Percentiles rank a stretch among this genome's conserved stretches.
phyloP scores from a whole-genome alignment of 2,797 vertebrate genomes.

The Oophaga sylvatica region DNA sequence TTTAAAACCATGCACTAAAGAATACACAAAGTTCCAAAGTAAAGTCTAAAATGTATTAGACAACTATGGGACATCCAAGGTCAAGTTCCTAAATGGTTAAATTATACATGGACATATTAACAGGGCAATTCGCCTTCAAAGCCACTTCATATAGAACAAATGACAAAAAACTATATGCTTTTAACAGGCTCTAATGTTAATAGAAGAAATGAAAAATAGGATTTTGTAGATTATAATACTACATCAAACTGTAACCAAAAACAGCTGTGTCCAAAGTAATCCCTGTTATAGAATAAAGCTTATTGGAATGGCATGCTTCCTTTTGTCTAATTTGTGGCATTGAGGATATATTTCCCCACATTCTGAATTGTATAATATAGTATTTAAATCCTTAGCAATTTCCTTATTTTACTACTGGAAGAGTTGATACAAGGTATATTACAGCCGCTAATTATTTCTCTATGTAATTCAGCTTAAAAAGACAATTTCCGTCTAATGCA shows the following conservation, averaged over 20 bases:
- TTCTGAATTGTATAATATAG: conserved; percentile 72
- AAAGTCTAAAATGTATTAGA: background rate
- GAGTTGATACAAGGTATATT: conserved; percentile 70
- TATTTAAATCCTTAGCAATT: conserved; percentile 70
- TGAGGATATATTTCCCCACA: conserved; percentile 60
- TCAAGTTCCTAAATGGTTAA: conserved; percentile 68
- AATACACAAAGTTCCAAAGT: background rate
- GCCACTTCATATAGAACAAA: conserved; percentile 67
- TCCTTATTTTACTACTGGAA: conserved; percentile 71
- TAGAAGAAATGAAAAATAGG: conserved; percentile 77
- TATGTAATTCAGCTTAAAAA: too few relatives aligned
- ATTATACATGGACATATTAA: conserved; percentile 59
- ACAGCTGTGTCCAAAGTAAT: conserved; percentile 76
- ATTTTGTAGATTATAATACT: conserved; percentile 76
- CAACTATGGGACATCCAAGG: conserved; percentile 41
- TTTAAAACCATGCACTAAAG: too few relatives aligned
- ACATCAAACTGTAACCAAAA: conserved; percentile 79
- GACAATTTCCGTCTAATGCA: too few relatives aligned
- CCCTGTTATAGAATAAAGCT: conserved; percentile 73
- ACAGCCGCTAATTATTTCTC: too few relatives aligned
- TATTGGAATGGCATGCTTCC: conserved; percentile 74
- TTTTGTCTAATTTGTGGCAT: conserved; percentile 73
- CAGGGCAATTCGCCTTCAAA: conserved; percentile 66
- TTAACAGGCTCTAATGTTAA: conserved; percentile 76
- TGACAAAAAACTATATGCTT: conserved; percentile 74